phyloP scores from a whole-genome alignment of 2,888 invertebrate genomes.

The Acrocyrtus sp. region DNA sequence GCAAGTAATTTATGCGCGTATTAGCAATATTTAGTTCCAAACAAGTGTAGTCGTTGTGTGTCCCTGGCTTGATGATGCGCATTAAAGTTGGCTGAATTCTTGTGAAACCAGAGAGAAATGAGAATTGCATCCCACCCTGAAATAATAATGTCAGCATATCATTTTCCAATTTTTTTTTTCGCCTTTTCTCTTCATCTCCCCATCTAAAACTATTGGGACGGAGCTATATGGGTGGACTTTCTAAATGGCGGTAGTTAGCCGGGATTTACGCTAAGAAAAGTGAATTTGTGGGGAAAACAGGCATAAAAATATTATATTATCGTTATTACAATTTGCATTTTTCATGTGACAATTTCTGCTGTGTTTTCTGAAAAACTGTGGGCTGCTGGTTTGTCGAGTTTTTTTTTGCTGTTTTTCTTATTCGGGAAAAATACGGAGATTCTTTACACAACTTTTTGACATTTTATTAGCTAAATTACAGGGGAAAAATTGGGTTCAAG shows the following conservation, averaged over 20 bases:
- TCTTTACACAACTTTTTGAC: not conserved
- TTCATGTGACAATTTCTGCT: not conserved
- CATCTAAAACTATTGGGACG: too few species aligned
- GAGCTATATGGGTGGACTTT: not conserved
- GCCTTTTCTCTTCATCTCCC: not conserved
- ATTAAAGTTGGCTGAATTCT: too few species aligned
- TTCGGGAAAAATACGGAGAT: too few species aligned
- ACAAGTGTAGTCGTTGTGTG: not conserved
- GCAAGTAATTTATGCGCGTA: not conserved
- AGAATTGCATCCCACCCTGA: constrained; percentile 33
- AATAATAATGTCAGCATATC: constrained; percentile 13
- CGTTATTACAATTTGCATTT: not conserved
- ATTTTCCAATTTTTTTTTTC: not conserved
- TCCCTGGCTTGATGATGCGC: not conserved
- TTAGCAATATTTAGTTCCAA: not conserved
- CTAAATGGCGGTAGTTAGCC: not conserved
- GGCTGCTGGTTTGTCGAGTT: too few species aligned
- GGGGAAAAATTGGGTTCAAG: not conserved
- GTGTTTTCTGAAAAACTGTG: too few species aligned
- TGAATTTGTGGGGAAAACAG: too few species aligned
- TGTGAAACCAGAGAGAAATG: too few species aligned
- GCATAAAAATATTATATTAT: not conserved
- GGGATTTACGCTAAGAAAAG: too few species aligned
- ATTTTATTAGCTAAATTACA: not conserved
- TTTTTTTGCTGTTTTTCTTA: too few species aligned